A percentile compares a stretch with the other conserved stretches of the same genome.
Conservation (phyloP, 2,888 invertebrate genomes). For the Melinopterus prodromus region DNA sequence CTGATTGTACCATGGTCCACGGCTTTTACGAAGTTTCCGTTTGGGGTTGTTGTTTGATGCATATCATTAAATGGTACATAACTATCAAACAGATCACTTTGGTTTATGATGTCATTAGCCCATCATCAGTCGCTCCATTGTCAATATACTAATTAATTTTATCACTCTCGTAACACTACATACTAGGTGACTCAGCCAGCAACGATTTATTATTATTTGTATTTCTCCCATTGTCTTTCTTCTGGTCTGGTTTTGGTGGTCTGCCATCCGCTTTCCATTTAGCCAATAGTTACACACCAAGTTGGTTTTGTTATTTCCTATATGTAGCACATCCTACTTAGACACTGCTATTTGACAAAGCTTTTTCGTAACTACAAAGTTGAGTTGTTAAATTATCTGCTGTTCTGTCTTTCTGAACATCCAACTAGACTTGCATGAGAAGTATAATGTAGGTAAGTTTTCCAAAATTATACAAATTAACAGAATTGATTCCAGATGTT, state of each 20-base stretch:
- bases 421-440: slow-evolving; percentile 37
- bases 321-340: not conserved
- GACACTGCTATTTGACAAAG: too few relatives aligned
- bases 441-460: slow-evolving; percentile 33
- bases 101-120: too few relatives aligned
- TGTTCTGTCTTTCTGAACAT: slow-evolving; percentile 32
- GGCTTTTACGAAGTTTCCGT: too few relatives aligned
- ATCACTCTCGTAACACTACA: too few relatives aligned
- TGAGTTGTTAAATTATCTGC: slow-evolving; percentile 36
- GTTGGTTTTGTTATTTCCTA: not conserved
- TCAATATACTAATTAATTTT: too few relatives aligned
- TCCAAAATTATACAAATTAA: slow-evolving; percentile 22
- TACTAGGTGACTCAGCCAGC: too few relatives aligned
- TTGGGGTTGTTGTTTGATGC: too few relatives aligned
- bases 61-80: too few relatives aligned
- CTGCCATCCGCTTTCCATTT: slow-evolving; percentile 11
- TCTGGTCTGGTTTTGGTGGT: slow-evolving; percentile 16
- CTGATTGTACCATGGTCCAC: too few relatives aligned
- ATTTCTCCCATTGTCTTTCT: not conserved
- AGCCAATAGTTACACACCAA: not conserved
- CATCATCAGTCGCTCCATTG: too few relatives aligned
- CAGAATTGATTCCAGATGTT: not conserved
- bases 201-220: too few relatives aligned
- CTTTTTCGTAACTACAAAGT: not conserved
- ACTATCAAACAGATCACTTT: too few relatives aligned